phyloP scores from a whole-genome alignment of 2,797 vertebrate species.

The Periparus ater region DNA sequence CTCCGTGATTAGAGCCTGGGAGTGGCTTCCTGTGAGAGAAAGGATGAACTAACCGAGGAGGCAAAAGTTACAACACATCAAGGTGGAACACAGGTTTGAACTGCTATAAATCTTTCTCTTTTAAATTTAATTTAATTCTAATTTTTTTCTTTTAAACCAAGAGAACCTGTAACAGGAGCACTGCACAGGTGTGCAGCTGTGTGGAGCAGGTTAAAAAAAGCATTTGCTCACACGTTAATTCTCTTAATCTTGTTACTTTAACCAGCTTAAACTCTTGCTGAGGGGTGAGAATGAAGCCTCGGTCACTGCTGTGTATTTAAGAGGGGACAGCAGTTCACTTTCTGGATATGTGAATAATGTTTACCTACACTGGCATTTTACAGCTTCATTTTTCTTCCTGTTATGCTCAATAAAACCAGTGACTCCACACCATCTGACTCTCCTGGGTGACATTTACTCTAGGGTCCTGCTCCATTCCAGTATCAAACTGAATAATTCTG shows the following conservation, averaged over 20 bases:
- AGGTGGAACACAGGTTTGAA: neutral
- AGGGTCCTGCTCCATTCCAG: neutral
- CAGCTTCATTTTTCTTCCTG: slow-evolving; percentile 44
- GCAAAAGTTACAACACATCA: neutral
- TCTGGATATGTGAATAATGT: neutral
- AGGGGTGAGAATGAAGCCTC: neutral
- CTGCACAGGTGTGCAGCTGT: neutral
- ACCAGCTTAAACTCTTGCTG: neutral
- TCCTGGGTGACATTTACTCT: neutral
- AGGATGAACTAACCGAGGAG: neutral
- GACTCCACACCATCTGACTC: neutral
- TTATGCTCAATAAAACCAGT: neutral
- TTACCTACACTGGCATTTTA: slow-evolving; percentile 43
- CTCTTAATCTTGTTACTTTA: slow-evolving; percentile 30
- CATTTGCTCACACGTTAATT: neutral
- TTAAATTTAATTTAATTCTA: too few relatives aligned
- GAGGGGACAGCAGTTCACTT: slow-evolving; percentile 10
- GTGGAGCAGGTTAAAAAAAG: neutral
- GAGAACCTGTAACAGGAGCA: neutral
- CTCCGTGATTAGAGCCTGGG: neutral
- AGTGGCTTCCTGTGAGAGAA: neutral
- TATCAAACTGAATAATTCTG: neutral
- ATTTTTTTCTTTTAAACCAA: neutral
- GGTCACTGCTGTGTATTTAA: slow-evolving; percentile 14
- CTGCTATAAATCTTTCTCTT: neutral